Evolutionary conservation across 2,113 vertebrate genomes (phyloP), one percentile per base, ranked within the genome.

Genomic region (Eretmochelys imbricata): DNA sequence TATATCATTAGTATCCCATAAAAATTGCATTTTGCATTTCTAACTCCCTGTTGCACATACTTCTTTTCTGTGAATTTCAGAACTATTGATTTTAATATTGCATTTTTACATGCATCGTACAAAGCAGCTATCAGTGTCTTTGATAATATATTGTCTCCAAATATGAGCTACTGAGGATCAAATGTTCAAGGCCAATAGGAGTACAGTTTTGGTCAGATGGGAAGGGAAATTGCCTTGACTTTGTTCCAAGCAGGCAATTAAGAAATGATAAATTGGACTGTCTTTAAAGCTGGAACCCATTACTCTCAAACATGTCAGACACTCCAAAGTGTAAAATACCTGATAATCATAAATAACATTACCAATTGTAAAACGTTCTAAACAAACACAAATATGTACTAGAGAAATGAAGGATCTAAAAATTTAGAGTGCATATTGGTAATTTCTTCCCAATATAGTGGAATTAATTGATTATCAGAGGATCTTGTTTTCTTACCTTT

Each of bases 221-320:
- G 87, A 96, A 97, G 93, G 95, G 90, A 98, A 97, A 97, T 97
- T 96, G 90, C 92, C 57, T 98, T 98, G 97, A 97, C 96, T 97
- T 97, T 97, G 84, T 97, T 98, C 98, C 98, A 98, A 98, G 92
- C 84, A 97, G 91, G 89, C 96, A 98, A 98, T 98, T 98, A 98
- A 96, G 93, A 89, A 51, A 97, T 98, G 97, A 98, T 98, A 94
- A 96, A 98, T 98, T 97, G 89, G 95, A 97, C 97, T 97, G 80
- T 80, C 81, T 87, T 83, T 90, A 88, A 97, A 97, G 59, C 49
- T 82, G 81, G 95, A 97, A 96, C 87, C 62, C 53, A 62, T 98
- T 97, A 97, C 82, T 98, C 95, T 98, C 89, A 93, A 65, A 88
- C 19, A 84, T 96, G 86, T 94, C 91, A 92, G 88, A 91, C 90